A percentile compares a stretch with the other conserved stretches of the same genome.
Evolutionary conservation across 2,888 invertebrate genomes (phyloP).

Genomic region (Scelioninae gen. 2): DNA sequence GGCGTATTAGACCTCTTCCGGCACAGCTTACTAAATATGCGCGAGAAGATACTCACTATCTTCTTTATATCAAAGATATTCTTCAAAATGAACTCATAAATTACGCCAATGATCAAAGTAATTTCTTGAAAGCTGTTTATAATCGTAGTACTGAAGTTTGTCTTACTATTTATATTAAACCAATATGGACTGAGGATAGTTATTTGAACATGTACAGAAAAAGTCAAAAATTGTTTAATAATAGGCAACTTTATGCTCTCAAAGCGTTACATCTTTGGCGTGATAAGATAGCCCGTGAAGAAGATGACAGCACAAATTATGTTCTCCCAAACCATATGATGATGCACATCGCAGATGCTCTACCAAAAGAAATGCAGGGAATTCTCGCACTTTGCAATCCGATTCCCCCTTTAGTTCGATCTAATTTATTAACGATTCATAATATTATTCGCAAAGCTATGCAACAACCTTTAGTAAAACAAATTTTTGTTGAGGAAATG

Average conservation of each 20-base stretch:
- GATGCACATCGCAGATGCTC: conserved; percentile 88
- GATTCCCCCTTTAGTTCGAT: conserved; percentile 86
- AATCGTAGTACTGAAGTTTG: conserved; percentile 86
- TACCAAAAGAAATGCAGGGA: conserved; percentile 95
- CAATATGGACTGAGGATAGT: conserved; percentile 81
- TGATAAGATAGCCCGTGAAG: conserved; percentile 86
- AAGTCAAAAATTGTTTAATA: conserved; percentile 88
- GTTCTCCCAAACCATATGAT: conserved; percentile 98
- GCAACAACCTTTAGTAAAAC: conserved; percentile 81
- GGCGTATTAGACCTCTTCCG: conserved; percentile 85
- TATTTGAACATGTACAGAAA: conserved; percentile 86
- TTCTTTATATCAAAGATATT: conserved; percentile 90
- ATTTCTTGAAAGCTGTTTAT: conserved; percentile 83
- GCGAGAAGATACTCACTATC: conserved; percentile 94
- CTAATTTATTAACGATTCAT: conserved; percentile 79
- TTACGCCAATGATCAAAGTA: conserved; percentile 79
- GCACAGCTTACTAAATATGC: conserved; percentile 89
- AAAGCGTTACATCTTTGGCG: conserved; percentile 91
- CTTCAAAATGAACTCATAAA: conserved; percentile 85
- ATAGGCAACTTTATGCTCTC: conserved; percentile 89
- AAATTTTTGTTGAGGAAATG: conserved; percentile 68
- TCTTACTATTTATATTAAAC: conserved; percentile 87
- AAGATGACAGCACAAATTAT: conserved; percentile 95
- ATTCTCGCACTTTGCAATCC: conserved; percentile 95
- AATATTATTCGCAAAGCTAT: conserved; percentile 83